Conservation (phyloP, 2,888 invertebrate species). For the Drosophila acutilabella region DNA sequence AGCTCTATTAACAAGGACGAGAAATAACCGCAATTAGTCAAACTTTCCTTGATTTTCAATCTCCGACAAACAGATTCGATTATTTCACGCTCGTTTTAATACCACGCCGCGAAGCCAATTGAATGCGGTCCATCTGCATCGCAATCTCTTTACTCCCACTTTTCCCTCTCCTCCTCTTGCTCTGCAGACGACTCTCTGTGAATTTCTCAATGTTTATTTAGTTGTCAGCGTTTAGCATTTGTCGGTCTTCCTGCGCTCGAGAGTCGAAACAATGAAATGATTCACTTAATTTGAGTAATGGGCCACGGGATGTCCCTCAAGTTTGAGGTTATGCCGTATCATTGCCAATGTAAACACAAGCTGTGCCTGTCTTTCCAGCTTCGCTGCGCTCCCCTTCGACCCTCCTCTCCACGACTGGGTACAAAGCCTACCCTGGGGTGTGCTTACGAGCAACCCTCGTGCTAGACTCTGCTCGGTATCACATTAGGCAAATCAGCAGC, state of each 20-base stretch:
- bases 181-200: conserved; percentile 55
- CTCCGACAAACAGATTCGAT: conserved; percentile 10
- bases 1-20: neutral
- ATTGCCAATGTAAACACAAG: conserved; percentile 76
- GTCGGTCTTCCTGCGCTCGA: conserved; percentile 66
- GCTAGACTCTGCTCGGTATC: neutral
- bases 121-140: conserved; percentile 61
- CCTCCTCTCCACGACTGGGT: conserved; percentile 1
- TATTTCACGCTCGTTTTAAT: conserved; percentile 76
- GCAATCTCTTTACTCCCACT: conserved; percentile 28
- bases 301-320: conserved; percentile 56
- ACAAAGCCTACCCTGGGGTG: conserved; percentile 70
- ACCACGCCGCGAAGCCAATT: conserved; percentile 81
- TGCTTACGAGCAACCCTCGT: conserved; percentile 50
- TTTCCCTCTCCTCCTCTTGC: conserved; percentile 6
- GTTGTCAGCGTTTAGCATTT: conserved; percentile 82
- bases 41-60: conserved; percentile 6
- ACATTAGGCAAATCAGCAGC: conserved; percentile 64
- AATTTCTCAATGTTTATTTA: conserved; percentile 82
- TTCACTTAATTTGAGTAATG: conserved; percentile 83
- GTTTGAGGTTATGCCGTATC: conserved; percentile 74
- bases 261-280: conserved; percentile 71
- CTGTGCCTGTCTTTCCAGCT: conserved; percentile 28
- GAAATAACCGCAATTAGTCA: conserved; percentile 5
- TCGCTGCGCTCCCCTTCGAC: neutral